Base-by-base conservation (phyloP, 2,113 vertebrate species). In the Chauna torquata region DNA sequence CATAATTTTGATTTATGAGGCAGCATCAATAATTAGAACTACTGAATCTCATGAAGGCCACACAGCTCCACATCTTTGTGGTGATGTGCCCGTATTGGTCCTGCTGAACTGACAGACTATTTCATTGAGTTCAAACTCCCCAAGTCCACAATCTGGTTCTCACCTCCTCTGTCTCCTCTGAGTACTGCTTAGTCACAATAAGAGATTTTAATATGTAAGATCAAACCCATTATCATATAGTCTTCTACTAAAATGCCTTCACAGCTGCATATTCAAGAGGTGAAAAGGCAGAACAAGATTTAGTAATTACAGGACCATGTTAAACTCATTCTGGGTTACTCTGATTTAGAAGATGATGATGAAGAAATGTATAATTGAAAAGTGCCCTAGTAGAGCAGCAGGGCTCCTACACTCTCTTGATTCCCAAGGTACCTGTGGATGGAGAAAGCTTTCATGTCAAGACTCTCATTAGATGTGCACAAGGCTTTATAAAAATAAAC, bases 381-480 rank as follows among this genome's bases (percentile, higher is more conserved):
- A 94, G 54, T 49, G 64, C 61, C 81, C 40, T 72, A 5, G 36
- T 49, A 79, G 52, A 87, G 90, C 78, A 93, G 92, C 74, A 79
- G 75, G 57, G 90, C 78, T 91, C 52, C 90, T 85, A 16, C 62
- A 47, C 30, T 66, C 38, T n/a, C 54, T 0, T 0, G 16, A 92
- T 86, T 94, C 91, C 94, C 89, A n/a, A 40, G 91, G 49, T 28
- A 91, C 65, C 86, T 76, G 77, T 7, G 70, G 70, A 71, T 69
- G 65, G 44, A 79, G 70, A 72, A 87, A 84, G 89, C 89, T 96
- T 95, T 85, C 61, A 79, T 54, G 81, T 47, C 87, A 90, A 81
- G 17, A 30, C 34, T 78, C 76, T 86, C 61, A 87, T 76, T 81
- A 91, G 25, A 66, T 47, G 85, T 69, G 57, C 84, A 95, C 14